These are phyloP conservation scores for Orchestia grillus DNA, from an alignment of 1,140 invertebrate genomes.

Conservation along the genomic window DNA sequence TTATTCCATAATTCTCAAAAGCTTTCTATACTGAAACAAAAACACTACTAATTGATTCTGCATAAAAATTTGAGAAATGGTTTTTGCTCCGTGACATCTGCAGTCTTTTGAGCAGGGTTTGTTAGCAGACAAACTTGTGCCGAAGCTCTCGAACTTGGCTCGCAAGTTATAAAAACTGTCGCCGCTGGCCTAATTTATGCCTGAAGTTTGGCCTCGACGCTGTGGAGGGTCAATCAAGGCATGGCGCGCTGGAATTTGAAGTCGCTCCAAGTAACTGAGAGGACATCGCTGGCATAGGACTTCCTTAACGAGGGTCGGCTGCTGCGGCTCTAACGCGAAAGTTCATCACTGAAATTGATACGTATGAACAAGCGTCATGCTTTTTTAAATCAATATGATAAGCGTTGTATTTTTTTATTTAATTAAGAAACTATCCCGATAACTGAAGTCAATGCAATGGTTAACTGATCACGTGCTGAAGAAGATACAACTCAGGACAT, in stretches of 20 bases:
- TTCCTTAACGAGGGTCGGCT: not conserved
- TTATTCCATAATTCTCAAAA: not conserved
- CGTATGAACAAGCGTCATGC: not conserved
- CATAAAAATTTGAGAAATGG: not conserved
- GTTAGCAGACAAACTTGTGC: not conserved
- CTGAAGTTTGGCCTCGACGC: not conserved
- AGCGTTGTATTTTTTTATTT: not conserved
- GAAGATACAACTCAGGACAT: not conserved
- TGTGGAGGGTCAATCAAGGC: not conserved
- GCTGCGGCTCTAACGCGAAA: not conserved
- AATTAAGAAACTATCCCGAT: not conserved
- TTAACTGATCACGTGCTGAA: not conserved
- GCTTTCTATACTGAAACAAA: not conserved
- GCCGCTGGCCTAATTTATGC: not conserved
- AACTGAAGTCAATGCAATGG: not conserved
- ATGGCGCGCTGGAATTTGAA: not conserved
- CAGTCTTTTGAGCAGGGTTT: not conserved
- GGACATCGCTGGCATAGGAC: not conserved
- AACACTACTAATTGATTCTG: not conserved
- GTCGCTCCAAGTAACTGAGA: not conserved
- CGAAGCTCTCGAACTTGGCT: not conserved
- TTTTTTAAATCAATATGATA: not conserved
- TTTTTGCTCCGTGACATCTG: not conserved
- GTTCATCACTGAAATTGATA: not conserved
- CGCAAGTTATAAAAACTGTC: not conserved